Evolutionary conservation across 2,113 vertebrate genomes (phyloP).

Genomic region (Gobiocypris rarus): DNA sequence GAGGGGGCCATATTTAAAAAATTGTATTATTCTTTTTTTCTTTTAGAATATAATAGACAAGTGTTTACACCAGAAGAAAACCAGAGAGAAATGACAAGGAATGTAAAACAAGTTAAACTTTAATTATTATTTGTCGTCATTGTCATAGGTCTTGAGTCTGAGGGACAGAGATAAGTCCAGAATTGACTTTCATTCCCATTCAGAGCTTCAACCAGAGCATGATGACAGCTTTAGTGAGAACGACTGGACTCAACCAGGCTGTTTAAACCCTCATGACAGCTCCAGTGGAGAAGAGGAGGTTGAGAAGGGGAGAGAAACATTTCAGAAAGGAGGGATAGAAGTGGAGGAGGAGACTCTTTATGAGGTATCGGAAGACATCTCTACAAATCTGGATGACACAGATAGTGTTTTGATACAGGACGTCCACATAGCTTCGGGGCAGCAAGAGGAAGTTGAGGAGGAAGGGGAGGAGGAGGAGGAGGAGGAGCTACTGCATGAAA

Average conservation of each 20-base stretch:
- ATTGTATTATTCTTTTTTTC: no score
- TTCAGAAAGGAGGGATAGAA: conserved; percentile 4
- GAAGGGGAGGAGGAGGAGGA: conserved; percentile 1
- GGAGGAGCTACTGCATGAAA: not conserved
- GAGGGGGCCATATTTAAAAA: no score
- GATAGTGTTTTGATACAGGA: conserved; percentile 6
- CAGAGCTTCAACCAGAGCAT: conserved; percentile 5
- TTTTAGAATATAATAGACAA: no score
- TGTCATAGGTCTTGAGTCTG: conserved; percentile 23
- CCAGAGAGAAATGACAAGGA: not conserved
- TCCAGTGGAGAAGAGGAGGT: conserved; percentile 11
- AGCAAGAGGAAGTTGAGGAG: not conserved
- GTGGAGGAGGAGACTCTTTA: conserved; percentile 2
- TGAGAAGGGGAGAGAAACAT: not conserved
- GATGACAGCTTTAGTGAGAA: conserved; percentile 1
- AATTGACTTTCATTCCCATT: not conserved
- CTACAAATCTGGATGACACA: not conserved
- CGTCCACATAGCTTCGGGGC: not conserved
- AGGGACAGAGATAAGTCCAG: conserved; percentile 1
- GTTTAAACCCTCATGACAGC: not conserved
- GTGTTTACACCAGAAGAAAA: no score
- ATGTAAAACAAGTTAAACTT: not conserved
- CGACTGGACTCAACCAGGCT: not conserved
- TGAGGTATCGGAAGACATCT: conserved; percentile 16
- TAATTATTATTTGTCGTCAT: not conserved